Percentiles rank a stretch among this genome's conserved stretches.
phyloP scores from a whole-genome alignment of 1,140 invertebrate genomes.

The Dermatophagoides farinae region DNA sequence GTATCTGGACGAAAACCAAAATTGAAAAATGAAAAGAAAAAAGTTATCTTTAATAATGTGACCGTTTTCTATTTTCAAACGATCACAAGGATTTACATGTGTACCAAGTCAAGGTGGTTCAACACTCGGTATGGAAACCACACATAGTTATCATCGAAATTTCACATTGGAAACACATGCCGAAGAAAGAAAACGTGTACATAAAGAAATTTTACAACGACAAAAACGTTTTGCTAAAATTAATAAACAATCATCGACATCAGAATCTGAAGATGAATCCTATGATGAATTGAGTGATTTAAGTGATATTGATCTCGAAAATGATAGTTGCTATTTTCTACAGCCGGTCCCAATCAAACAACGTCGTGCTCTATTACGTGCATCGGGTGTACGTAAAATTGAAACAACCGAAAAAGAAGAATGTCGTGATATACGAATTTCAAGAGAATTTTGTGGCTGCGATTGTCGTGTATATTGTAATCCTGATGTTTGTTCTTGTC shows the following conservation, averaged over 20 bases:
- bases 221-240: constrained; percentile 37
- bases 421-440: constrained; percentile 70
- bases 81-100: constrained; percentile 90
- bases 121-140: constrained; percentile 74
- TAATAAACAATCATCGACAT: constrained; percentile 14
- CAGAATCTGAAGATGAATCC: constrained; percentile 18
- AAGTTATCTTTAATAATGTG: constrained; percentile 65
- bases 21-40: constrained; percentile 23
- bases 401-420: constrained; percentile 83
- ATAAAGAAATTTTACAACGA: constrained; percentile 56
- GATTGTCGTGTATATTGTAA: constrained; percentile 80
- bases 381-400: constrained; percentile 77
- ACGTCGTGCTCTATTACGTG: constrained; percentile 56
- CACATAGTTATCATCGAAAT: constrained; percentile 52
- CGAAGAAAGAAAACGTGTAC: constrained; percentile 58
- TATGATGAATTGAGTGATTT: constrained; percentile 52
- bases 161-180: constrained; percentile 63
- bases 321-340: constrained; percentile 74
- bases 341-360: constrained; percentile 79
- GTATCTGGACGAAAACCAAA: constrained; percentile 11
- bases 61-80: constrained; percentile 85
- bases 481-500: constrained; percentile 82
- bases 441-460: constrained; percentile 83
- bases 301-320: constrained; percentile 60
- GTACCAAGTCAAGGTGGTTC: constrained; percentile 84